Base-by-base conservation (phyloP, 2,888 invertebrate genomes). In the Blastobasis adustella region DNA sequence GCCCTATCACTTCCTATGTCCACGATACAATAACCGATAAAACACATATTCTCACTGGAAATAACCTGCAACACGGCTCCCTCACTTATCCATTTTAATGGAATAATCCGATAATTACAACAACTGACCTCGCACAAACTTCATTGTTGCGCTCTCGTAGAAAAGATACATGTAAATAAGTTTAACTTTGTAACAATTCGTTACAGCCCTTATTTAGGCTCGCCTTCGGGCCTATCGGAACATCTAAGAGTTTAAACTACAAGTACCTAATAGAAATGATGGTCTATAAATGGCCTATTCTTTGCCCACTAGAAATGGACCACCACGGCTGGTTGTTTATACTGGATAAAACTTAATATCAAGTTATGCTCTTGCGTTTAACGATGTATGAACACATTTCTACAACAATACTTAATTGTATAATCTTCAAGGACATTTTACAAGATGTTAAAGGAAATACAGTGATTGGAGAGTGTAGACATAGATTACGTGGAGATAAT, bases 1-100 rank as follows among this genome's bases (percentile, higher is more conserved):
- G 81, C 79, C 79, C 83, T 82, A 85, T 84, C 79, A 72, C 79
- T 83, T 83, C 82, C 82, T 81, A 77, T 80, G 82, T 82, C 75
- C 76, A 79, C 73, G 79, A 79, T 78, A 74, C 78, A 77, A 80
- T 79, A 79, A 73, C 71, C 73, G 77, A 79, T 76, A 74, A 66
- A 70, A 59, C 69, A 71, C 68, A 74, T 68, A 76, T 73, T 73
- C 65, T 69, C 69, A 64, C 56, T 60, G 47, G 23, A 23, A 23
- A 23, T 23, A 23, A 23, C 23, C 23, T 23, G 23, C 23, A 23
- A 23, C 23, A 23, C 23, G 23, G 23, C 23, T 23, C 23, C 23
- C 23, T 23, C 23, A 23, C 23, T 23, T 23, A 23, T 23, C 23
- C 23, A 23, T 23, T 23, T 23, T 23, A 23, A 23, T 23, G 23